phyloP scores from a whole-genome alignment of 2,113 vertebrate genomes.

The Pteruthius melanotis region DNA sequence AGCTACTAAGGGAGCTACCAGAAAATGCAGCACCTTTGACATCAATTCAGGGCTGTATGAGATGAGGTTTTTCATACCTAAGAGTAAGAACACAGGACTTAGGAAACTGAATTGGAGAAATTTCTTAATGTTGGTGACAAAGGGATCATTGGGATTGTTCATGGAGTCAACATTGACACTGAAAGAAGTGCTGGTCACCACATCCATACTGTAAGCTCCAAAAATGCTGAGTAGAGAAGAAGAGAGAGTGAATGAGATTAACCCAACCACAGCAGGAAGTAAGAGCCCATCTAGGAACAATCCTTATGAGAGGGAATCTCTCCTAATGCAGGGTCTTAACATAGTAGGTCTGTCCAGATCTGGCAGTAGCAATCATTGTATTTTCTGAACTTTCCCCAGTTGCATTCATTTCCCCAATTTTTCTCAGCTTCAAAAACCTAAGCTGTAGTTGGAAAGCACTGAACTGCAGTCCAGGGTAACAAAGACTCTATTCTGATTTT shows the following conservation, averaged over 20 bases:
- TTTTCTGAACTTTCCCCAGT: background rate
- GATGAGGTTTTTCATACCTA: slow-evolving; percentile 45
- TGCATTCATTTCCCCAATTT: background rate
- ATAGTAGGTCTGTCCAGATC: background rate
- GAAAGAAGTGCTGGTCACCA: slow-evolving; percentile 78
- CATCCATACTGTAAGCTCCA: slow-evolving; percentile 73
- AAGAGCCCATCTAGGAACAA: background rate
- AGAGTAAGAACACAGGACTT: slow-evolving; percentile 52
- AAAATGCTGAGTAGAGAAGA: slow-evolving; percentile 25
- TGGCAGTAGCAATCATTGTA: background rate
- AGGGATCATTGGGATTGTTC: slow-evolving; percentile 75
- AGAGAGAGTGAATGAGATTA: background rate
- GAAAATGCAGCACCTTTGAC: background rate
- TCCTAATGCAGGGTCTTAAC: background rate
- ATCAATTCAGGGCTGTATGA: background rate
- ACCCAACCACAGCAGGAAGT: background rate
- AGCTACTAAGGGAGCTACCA: background rate
- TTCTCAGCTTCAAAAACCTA: background rate
- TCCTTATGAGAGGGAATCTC: background rate
- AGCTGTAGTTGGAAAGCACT: background rate
- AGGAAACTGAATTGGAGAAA: slow-evolving; percentile 71
- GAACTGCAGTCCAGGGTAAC: background rate
- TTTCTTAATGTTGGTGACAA: slow-evolving; percentile 77
- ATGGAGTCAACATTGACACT: slow-evolving; percentile 78
- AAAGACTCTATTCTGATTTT: background rate